Evolutionary conservation across 2,888 invertebrate species (phyloP).

Genomic region (Drosophila multiciliata): DNA sequence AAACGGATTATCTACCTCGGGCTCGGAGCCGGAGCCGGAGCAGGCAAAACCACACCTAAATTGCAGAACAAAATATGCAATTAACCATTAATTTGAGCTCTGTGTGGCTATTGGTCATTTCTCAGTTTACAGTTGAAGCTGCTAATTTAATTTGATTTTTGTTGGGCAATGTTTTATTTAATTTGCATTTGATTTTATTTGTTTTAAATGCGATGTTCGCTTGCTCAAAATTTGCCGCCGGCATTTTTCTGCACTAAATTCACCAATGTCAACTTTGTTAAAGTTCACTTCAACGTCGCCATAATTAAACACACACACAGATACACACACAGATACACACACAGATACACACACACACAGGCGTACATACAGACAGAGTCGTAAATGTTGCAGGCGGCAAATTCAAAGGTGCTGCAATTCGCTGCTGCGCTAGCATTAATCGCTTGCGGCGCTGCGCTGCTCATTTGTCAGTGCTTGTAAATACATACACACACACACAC

Average conservation of each 20-base stretch:
- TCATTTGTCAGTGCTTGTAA: slow-evolving; percentile 8
- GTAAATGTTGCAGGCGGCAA: neutral
- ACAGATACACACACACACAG: neutral
- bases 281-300: neutral
- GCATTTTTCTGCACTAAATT: slow-evolving; percentile 1
- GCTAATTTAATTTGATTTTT: slow-evolving; percentile 3
- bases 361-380: neutral
- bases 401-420: slow-evolving; percentile 4
- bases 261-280: neutral
- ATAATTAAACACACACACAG: neutral
- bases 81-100: neutral
- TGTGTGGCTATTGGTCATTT: neutral
- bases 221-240: neutral
- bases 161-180: neutral
- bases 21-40: neutral
- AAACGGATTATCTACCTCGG: no score
- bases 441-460: slow-evolving; percentile 11
- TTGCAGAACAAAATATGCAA: neutral
- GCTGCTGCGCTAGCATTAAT: slow-evolving; percentile 3
- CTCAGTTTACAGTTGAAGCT: neutral
- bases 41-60: neutral
- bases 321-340: neutral
- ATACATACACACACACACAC: neutral
- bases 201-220: slow-evolving; percentile 1
- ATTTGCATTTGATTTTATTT: slow-evolving; percentile 7